Evolutionary conservation across 2,113 vertebrate species (phyloP).

Genomic region (Furnarius figulus): DNA sequence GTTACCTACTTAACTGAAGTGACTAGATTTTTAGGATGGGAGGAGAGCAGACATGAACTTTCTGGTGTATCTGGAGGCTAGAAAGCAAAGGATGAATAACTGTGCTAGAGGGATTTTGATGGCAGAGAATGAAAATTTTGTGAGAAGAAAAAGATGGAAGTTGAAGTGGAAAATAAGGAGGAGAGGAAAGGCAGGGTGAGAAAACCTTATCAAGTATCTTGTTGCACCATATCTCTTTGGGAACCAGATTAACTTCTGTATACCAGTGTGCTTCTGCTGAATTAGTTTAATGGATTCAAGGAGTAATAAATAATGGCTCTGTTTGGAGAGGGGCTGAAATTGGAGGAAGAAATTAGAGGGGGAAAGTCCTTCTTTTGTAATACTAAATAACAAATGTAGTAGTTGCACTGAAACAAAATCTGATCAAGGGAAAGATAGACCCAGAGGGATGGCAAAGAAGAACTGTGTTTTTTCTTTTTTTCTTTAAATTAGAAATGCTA

Average conservation of each 20-base stretch:
- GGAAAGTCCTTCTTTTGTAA: background rate
- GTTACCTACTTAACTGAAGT: background rate
- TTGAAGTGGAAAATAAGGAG: background rate
- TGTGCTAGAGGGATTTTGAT: background rate
- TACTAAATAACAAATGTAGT: background rate
- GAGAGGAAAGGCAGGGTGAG: background rate
- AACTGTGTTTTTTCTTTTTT: background rate
- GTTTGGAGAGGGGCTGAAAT: background rate
- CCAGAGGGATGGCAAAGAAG: background rate
- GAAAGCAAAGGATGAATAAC: background rate
- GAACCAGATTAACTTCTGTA: background rate
- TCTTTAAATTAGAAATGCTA: background rate
- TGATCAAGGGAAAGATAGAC: background rate
- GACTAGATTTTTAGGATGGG: background rate
- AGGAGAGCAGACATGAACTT: background rate
- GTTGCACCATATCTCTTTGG: background rate
- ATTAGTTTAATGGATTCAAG: background rate
- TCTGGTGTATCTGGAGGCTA: background rate
- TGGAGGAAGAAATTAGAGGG: background rate
- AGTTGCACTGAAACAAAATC: background rate
- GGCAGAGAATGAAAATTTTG: background rate
- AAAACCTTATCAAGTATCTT: background rate
- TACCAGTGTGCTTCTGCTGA: background rate
- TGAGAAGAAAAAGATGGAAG: background rate
- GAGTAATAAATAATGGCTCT: background rate